phyloP scores from a whole-genome alignment of 2,113 vertebrate species.

The Chionis minor region DNA sequence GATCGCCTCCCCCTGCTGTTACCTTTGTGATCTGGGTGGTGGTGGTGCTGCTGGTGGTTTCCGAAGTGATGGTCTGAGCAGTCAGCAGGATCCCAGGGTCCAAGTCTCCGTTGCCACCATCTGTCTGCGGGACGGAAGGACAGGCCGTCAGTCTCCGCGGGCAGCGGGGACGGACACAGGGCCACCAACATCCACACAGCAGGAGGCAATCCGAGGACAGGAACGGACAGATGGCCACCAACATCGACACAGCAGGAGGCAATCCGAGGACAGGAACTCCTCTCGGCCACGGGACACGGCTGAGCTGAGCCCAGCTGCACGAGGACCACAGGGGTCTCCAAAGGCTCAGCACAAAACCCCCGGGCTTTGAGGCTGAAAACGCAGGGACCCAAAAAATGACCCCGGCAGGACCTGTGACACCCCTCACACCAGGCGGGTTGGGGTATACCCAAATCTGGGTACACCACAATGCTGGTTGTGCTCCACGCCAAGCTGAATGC shows the following conservation, averaged over 20 bases:
- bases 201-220: background rate
- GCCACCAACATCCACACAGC: background rate
- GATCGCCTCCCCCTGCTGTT: background rate
- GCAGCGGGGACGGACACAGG: background rate
- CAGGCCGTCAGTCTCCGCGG: background rate
- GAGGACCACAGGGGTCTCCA: background rate
- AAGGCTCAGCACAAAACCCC: background rate
- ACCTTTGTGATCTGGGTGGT: conserved; percentile 99
- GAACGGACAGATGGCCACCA: background rate
- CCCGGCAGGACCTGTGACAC: background rate
- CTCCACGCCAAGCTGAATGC: background rate
- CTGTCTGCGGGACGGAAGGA: conserved; percentile 76
- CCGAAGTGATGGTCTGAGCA: conserved; percentile 96
- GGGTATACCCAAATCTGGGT: background rate
- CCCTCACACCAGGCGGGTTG: background rate
- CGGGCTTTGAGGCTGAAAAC: background rate
- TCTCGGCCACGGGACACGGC: background rate
- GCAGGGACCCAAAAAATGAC: background rate
- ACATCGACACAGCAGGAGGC: background rate
- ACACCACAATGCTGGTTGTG: rapidly evolving
- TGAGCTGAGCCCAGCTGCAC: background rate
- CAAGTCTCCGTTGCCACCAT: conserved; percentile 81
- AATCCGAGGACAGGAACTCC: background rate
- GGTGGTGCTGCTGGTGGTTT: conserved; percentile 96
- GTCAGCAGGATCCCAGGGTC: conserved; percentile 90